A percentile compares a stretch with the other conserved stretches of the same genome.
These are phyloP conservation scores for Trichosurus vulpecula DNA, from an alignment of 2,797 vertebrate species.

Conservation along the genomic window DNA sequence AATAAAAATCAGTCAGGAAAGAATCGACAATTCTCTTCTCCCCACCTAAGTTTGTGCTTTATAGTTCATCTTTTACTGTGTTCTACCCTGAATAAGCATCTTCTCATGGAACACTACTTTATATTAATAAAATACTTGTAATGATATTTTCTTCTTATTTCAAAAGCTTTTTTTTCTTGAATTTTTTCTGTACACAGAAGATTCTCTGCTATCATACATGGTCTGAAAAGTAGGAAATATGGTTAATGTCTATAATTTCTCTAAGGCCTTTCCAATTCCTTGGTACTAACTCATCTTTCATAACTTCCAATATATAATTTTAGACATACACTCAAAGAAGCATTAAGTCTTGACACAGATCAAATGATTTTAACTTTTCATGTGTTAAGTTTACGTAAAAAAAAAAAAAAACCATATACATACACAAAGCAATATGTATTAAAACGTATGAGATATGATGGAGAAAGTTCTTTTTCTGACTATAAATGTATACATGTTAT, in stretches of 20 bases:
- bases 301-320: neutral
- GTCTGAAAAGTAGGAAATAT: neutral
- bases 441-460: neutral
- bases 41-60: neutral
- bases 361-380: constrained; percentile 4
- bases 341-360: neutral
- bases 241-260: neutral
- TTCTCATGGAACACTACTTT: neutral
- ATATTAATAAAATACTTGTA: neutral
- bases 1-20: constrained; percentile 18
- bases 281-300: neutral
- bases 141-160: constrained; percentile 20
- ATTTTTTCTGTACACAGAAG: neutral
- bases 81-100: neutral
- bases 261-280: neutral
- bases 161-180: constrained; percentile 5
- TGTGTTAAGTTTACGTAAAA: neutral
- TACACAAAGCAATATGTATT: neutral
- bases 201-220: neutral
- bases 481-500: neutral
- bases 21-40: neutral
- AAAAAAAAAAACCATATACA: neutral
- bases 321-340: neutral
- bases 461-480: constrained; percentile 32
- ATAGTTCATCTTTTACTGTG: neutral